Conservation (phyloP, 2,888 invertebrate species). For the Watsonalla binaria region DNA sequence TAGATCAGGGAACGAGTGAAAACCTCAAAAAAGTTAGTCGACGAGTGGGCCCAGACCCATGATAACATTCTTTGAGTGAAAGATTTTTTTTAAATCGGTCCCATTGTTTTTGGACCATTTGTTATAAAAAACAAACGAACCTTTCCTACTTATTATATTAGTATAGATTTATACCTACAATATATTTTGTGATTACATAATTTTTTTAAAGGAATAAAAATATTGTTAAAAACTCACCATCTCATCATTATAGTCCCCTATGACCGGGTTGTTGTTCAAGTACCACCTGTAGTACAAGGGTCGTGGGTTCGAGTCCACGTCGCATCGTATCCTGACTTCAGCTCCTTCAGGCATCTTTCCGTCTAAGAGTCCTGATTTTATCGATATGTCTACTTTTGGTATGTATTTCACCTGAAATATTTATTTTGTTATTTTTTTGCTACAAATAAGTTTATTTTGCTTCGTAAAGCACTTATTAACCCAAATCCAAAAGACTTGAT, state of each 20-base stretch:
- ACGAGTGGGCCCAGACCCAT: no score
- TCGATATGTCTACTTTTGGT: slow-evolving; percentile 86
- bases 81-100: no score
- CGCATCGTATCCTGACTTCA: slow-evolving; percentile 78
- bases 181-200: no score
- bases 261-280: slow-evolving; percentile 88
- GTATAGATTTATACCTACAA: no score
- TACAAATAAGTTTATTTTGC: neutral
- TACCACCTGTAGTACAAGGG: slow-evolving; percentile 91
- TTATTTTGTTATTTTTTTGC: neutral
- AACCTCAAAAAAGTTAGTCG: no score
- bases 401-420: slow-evolving; percentile 89
- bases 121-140: no score
- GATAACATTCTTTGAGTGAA: no score
- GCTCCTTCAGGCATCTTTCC: slow-evolving; percentile 53
- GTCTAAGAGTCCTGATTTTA: slow-evolving; percentile 37
- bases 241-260: slow-evolving; percentile 90
- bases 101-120: no score
- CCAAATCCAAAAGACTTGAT: no score
- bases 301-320: slow-evolving; percentile 92
- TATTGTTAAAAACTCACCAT: slow-evolving; percentile 75
- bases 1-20: no score
- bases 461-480: neutral
- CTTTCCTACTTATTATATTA: no score
- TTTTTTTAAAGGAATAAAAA: neutral